Conservation (phyloP, 2,797 vertebrate species). For the Scleropages formosus region DNA sequence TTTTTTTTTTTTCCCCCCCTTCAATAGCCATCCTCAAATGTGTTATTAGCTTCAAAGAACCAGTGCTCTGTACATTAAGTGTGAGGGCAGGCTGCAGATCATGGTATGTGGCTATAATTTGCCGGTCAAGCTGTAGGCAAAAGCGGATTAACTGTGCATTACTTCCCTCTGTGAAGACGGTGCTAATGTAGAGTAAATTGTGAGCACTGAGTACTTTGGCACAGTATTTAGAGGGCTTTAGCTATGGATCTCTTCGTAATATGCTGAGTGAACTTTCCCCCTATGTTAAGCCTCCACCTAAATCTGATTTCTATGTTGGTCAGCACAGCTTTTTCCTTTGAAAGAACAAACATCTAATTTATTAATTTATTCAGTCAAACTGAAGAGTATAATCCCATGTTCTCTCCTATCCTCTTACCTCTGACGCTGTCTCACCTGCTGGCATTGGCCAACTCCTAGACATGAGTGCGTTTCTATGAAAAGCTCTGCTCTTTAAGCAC, state of each 20-base stretch:
- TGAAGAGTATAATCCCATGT: slow-evolving; percentile 34
- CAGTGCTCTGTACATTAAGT: neutral
- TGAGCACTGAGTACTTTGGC: neutral
- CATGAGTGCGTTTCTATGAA: slow-evolving; percentile 6
- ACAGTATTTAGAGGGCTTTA: neutral
- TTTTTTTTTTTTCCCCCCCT: neutral
- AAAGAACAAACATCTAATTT: slow-evolving; percentile 23
- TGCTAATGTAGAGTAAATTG: neutral
- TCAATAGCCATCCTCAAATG: neutral
- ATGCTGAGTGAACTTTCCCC: neutral
- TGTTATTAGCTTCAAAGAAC: slow-evolving; percentile 1
- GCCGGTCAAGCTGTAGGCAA: neutral
- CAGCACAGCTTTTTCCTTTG: slow-evolving; percentile 15
- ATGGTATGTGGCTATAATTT: neutral
- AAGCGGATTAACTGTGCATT: slow-evolving; percentile 9
- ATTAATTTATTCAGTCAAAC: slow-evolving; percentile 33
- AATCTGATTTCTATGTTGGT: slow-evolving; percentile 6
- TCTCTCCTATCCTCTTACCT: slow-evolving; percentile 14
- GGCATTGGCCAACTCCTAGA: slow-evolving; percentile 16
- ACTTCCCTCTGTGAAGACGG: neutral
- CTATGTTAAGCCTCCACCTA: slow-evolving; percentile 1
- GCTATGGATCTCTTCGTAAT: neutral
- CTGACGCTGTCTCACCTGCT: slow-evolving; percentile 17
- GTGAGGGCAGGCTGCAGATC: neutral
- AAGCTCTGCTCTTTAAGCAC: neutral